Base-by-base conservation (phyloP, 2,888 invertebrate genomes). In the Ceraclea dissimilis region DNA sequence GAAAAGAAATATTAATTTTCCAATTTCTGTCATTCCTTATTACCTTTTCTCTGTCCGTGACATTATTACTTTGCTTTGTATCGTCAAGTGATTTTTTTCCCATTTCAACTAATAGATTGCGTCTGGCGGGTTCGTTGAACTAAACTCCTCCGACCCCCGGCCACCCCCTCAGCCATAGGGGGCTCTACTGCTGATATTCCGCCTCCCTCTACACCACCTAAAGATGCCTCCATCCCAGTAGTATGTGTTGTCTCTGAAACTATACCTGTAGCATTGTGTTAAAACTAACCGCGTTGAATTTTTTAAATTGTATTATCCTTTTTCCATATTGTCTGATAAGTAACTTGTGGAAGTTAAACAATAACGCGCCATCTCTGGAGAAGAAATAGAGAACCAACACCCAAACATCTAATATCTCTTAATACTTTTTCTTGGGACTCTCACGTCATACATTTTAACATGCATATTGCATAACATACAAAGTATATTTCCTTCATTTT, bases 61-160 rank as follows among this genome's bases (percentile, higher is more conserved):
- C 56, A 49, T 52, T 52, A 56, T 56, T 56, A 26, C 26, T 26
- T 49, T 52, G 51, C 47, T 34, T 52, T 56, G 57, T 60, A 57
- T 60, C 57, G 57, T 58, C 58, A 58, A 60, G 58, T 58, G 60
- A 60, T 60, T 61, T 59, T 58, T 61, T 59, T 49, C 57, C 58
- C 57, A 61, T 61, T 59, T 57, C 52, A 43, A 51, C 59, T 57
- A 59, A 61, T 59, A 61, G 61, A 61, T 59, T 54, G 53, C 53
- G 61, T 59, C 59, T 59, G 61, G 58, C 47, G 43, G 49, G 61
- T 56, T 61, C 59, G 49, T 21, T 48, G 59, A 51, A 31, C 52
- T 51, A 21, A 8, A 10, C 52, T 46, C 19, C 54, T 46, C 31
- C 44, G 26, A 21, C 22, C 31, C 10, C 33, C 49, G 49, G 43